These are phyloP conservation scores for Zaprionus nigranus DNA, from an alignment of 1,140 invertebrate species.

Conservation along the genomic window DNA sequence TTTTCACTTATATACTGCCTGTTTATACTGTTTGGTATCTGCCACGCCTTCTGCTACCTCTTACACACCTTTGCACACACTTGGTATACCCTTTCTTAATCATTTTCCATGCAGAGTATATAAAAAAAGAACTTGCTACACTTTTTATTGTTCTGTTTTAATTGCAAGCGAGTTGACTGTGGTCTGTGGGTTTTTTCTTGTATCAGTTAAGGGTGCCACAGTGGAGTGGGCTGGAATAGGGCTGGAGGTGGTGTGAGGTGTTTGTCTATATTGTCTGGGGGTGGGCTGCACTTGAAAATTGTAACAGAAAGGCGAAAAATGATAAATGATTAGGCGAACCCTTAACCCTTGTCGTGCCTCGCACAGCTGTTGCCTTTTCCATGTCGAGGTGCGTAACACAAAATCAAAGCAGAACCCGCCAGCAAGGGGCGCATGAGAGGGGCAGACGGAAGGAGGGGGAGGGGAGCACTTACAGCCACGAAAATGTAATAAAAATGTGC, in stretches of 20 bases:
- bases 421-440: slow-evolving; percentile 16
- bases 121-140: slow-evolving; percentile 31
- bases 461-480: slow-evolving; percentile 74
- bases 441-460: slow-evolving; percentile 3
- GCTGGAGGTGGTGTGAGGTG: neutral
- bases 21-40: neutral
- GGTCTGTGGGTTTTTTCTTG: slow-evolving; percentile 1
- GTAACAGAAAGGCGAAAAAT: slow-evolving; percentile 67
- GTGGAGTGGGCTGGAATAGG: neutral
- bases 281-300: slow-evolving; percentile 71
- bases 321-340: slow-evolving; percentile 71
- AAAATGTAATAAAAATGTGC: slow-evolving; percentile 83
- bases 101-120: neutral
- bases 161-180: slow-evolving; percentile 65
- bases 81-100: neutral
- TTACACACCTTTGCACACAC: neutral
- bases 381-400: slow-evolving; percentile 64
- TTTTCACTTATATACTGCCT: neutral
- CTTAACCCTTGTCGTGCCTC: slow-evolving; percentile 68
- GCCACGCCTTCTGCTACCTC: neutral
- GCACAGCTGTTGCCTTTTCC: slow-evolving; percentile 76
- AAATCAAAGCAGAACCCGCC: slow-evolving; percentile 69
- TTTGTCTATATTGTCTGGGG: neutral
- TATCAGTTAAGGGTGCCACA: neutral
- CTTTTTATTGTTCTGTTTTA: slow-evolving; percentile 77